Conservation (phyloP, 2,888 invertebrate species). For the Stenolophus ochropezus region DNA sequence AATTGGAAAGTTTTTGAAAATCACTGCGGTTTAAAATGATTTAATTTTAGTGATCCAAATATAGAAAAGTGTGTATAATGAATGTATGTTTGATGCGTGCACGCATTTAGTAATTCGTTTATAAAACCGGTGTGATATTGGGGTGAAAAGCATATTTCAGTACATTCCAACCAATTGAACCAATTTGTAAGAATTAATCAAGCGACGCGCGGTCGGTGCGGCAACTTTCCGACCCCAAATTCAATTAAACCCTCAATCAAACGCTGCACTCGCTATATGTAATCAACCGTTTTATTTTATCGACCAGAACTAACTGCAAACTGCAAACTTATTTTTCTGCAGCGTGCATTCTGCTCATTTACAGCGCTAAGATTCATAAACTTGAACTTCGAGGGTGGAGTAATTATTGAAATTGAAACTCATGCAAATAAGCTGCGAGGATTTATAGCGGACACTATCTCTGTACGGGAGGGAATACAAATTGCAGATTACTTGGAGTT, state of each 20-base stretch:
- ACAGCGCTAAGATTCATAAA: neutral
- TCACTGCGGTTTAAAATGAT: too few relatives aligned
- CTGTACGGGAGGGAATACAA: neutral
- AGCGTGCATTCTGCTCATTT: neutral
- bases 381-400: neutral
- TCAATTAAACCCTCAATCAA: conserved; percentile 64
- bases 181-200: conserved; percentile 67
- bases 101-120: too few relatives aligned
- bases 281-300: conserved; percentile 63
- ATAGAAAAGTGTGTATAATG: too few relatives aligned
- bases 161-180: conserved; percentile 66
- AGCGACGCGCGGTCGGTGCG: conserved; percentile 61
- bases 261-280: conserved; percentile 61
- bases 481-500: neutral
- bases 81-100: too few relatives aligned
- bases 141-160: conserved; percentile 63
- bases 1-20: too few relatives aligned
- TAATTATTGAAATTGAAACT: neutral
- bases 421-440: neutral
- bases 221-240: conserved; percentile 59
- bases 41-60: too few relatives aligned
- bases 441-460: neutral
- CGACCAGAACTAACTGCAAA: conserved; percentile 46
- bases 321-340: too few relatives aligned
- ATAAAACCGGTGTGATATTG: too few relatives aligned